Conservation (phyloP, 2,888 invertebrate species). For the Priocnemis perturbator region DNA sequence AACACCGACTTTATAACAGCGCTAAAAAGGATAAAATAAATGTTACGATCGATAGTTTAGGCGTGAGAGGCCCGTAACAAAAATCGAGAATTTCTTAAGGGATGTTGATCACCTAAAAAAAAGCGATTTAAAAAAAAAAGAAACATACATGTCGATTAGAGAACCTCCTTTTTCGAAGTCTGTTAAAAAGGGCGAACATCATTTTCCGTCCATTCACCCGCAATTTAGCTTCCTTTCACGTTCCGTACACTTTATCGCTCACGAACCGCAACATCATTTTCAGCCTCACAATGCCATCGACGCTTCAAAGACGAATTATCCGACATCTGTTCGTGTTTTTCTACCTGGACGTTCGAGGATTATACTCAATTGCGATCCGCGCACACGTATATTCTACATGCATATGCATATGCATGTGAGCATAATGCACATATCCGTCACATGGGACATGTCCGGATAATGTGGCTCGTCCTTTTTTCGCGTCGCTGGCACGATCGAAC, state of each 20-base stretch:
- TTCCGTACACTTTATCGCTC: conserved; percentile 21
- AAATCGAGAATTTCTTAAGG: too few species aligned
- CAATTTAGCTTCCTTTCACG: conserved; percentile 67
- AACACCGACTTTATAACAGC: too few species aligned
- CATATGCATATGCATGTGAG: conserved; percentile 34
- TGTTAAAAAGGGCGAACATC: conserved; percentile 46
- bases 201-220: conserved; percentile 61
- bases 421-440: conserved; percentile 49
- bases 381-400: conserved; percentile 16
- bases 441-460: conserved; percentile 41
- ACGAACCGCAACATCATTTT: conserved; percentile 67
- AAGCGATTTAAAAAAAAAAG: too few species aligned
- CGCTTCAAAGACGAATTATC: conserved; percentile 62
- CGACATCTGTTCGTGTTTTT: conserved; percentile 67
- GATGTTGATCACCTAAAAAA: too few species aligned
- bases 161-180: too few species aligned
- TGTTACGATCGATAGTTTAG: too few species aligned
- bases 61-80: too few species aligned
- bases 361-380: conserved; percentile 57
- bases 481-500: conserved; percentile 39
- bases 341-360: conserved; percentile 45
- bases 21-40: too few species aligned
- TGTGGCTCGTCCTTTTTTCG: conserved; percentile 30
- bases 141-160: too few species aligned
- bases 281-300: conserved; percentile 56